Conservation (phyloP, 1,140 invertebrate species). For the Dryas iulia region DNA sequence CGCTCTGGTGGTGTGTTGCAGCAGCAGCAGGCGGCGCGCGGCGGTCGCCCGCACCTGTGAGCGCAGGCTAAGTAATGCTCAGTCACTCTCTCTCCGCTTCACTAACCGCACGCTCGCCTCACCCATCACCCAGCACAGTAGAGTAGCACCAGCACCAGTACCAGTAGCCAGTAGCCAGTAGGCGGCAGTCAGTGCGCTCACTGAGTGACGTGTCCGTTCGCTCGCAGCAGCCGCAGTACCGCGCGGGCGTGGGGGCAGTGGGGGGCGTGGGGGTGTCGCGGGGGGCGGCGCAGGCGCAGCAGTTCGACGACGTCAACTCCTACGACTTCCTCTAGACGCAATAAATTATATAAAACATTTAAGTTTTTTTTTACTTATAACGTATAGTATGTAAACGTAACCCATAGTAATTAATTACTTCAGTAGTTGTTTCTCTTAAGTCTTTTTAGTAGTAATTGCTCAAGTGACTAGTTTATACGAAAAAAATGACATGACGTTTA, state of each 20-base stretch:
- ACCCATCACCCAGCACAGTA: neutral
- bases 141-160: neutral
- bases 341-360: slow-evolving; percentile 5
- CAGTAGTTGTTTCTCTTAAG: too few relatives aligned
- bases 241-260: slow-evolving; percentile 43
- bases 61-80: slow-evolving; percentile 51
- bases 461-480: too few relatives aligned
- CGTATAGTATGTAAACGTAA: too few relatives aligned
- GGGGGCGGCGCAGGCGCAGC: slow-evolving; percentile 50
- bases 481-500: too few relatives aligned
- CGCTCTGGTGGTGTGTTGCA: slow-evolving; percentile 56
- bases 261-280: slow-evolving; percentile 24
- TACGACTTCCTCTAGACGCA: slow-evolving; percentile 51
- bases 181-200: neutral
- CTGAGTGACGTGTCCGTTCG: neutral
- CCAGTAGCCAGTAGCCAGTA: neutral
- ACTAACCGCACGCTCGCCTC: neutral
- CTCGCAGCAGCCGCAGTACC: slow-evolving; percentile 63
- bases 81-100: neutral
- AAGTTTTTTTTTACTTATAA: too few relatives aligned
- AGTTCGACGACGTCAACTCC: slow-evolving; percentile 65
- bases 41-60: slow-evolving; percentile 64
- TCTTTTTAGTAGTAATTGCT: too few relatives aligned
- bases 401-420: too few relatives aligned
- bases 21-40: slow-evolving; percentile 63